A percentile compares a stretch with the other conserved stretches of the same genome.
phyloP scores from a whole-genome alignment of 2,113 vertebrate genomes.

The Tychaedon coryphoeus region DNA sequence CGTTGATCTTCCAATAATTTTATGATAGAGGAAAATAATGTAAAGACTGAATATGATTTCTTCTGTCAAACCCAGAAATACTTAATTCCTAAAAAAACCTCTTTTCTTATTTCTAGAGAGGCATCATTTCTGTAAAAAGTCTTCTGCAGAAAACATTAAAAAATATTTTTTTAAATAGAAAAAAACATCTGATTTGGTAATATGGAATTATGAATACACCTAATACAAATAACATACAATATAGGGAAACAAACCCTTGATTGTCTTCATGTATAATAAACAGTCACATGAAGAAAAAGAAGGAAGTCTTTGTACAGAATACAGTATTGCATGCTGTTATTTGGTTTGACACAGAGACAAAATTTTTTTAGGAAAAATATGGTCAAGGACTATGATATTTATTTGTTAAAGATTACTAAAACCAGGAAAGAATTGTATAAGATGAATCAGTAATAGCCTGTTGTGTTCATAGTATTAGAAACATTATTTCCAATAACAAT shows the following conservation, averaged over 20 bases:
- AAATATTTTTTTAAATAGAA: background rate
- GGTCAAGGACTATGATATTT: background rate
- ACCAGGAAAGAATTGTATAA: rapidly evolving
- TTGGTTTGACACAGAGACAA: background rate
- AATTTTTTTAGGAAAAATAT: background rate
- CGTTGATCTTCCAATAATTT: background rate
- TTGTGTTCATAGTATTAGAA: background rate
- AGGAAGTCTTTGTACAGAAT: background rate
- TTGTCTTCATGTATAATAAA: background rate
- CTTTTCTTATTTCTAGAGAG: background rate
- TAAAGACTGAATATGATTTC: rapidly evolving
- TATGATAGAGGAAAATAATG: background rate
- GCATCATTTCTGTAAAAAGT: background rate
- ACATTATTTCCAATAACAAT: background rate
- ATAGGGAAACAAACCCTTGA: background rate
- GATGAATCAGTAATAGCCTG: background rate
- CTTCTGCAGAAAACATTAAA: background rate
- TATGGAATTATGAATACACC: background rate
- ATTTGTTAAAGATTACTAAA: background rate
- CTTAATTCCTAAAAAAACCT: rapidly evolving
- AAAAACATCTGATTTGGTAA: background rate
- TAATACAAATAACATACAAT: background rate
- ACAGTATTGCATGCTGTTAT: background rate
- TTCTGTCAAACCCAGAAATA: background rate
- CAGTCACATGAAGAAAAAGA: background rate